Evolutionary conservation across 2,888 invertebrate genomes (phyloP), one percentile per base, ranked within the genome.

Genomic region (Tipula vernalis): DNA sequence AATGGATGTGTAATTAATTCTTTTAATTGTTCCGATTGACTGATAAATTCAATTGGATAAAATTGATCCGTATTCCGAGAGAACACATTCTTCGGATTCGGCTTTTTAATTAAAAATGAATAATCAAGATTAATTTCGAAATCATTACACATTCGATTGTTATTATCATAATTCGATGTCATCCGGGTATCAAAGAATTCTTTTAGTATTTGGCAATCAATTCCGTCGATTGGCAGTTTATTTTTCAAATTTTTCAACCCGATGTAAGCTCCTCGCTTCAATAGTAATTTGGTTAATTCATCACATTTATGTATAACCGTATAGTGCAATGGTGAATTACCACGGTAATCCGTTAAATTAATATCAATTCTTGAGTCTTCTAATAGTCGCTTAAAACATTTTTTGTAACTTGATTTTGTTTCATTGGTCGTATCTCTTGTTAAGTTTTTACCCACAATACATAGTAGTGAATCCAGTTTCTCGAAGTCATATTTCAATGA

Each of bases 41-140:
- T 95, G 91, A 97, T 95, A 89, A 94, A 95, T 8, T 94, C 91
- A 86, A 97, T 93, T 13, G 96, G 95, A 88, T 95, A 94, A 89
- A 96, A 96, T 93, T 97, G 97, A 85, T 94, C 93, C 18, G 93
- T 86, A 47, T 36, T 47, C n/a, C 51, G 42, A n/a, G 42, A 44
- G n/a, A 36, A 44, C 12, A 47, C 39, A 15, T 93, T 87, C 93
- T 89, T 87, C 92, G 89, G 47, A 91, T 88, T 89, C 92, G 91
- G 88, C 89, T 91, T 88, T 93, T 93, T 85, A 91, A 89, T 94
- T 51, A 96, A 91, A 88, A 95, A 96, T 88, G 92, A 93, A 89
- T 95, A 96, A 90, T 96, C 94, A 88, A 96, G 94, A 86, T 94
- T 93, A 87, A 97, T 95, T 91, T 95, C 95, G 89, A 94, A 96